Evolutionary conservation across 2,113 vertebrate genomes (phyloP).

Genomic region (Helogale parvula): DNA sequence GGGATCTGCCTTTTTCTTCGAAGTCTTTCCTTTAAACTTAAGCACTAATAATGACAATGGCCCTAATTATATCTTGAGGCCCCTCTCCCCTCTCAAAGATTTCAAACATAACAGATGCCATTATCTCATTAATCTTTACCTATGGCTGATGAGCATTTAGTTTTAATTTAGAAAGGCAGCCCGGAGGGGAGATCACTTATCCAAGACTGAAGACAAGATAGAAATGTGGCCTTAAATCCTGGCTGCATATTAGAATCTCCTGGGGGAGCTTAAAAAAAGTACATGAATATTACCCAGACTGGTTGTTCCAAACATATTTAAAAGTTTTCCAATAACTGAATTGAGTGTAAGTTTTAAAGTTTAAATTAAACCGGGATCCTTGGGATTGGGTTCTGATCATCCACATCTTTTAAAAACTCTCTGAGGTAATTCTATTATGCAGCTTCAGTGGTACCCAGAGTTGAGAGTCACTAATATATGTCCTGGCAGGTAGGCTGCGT

Average conservation of each 20-base stretch:
- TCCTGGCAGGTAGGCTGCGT: not conserved
- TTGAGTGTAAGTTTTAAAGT: not conserved
- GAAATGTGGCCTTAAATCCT: not conserved
- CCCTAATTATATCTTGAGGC: not conserved
- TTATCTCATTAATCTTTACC: constrained; percentile 4
- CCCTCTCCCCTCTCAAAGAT: not conserved
- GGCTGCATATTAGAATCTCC: not conserved
- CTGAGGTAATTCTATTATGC: not conserved
- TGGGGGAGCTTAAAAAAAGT: not conserved
- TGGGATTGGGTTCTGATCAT: not conserved
- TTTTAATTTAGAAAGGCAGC: constrained; percentile 34
- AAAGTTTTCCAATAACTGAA: not conserved
- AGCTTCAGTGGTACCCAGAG: not conserved
- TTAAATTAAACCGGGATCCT: not conserved
- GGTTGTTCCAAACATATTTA: not conserved
- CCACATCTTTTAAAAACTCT: not conserved
- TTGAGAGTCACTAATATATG: not conserved
- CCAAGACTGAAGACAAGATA: not conserved
- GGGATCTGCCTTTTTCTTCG: not conserved
- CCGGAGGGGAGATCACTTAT: not conserved
- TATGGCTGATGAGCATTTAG: not conserved
- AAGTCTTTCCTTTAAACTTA: not conserved
- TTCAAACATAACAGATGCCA: not conserved
- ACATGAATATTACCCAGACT: not conserved
- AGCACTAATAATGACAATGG: not conserved